These are phyloP conservation scores for Atta texana DNA, from an alignment of 1,140 invertebrate genomes.

Conservation along the genomic window DNA sequence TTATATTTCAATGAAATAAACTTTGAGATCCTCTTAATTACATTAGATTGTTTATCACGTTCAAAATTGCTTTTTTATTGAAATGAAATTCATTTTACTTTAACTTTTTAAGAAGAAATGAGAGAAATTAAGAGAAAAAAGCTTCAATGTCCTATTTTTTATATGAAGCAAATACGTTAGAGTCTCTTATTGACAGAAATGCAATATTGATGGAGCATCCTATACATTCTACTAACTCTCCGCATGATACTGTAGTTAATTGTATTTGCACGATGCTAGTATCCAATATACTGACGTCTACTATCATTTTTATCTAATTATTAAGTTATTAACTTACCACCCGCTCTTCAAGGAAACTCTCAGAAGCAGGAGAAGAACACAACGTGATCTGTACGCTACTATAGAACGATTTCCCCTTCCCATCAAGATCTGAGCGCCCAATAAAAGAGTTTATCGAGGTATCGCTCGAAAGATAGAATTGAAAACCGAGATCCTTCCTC, in stretches of 20 bases:
- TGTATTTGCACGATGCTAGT: conserved; percentile 48
- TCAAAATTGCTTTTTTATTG: not conserved
- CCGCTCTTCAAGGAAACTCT: conserved; percentile 14
- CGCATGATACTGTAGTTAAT: conserved; percentile 40
- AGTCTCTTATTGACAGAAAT: conserved; percentile 25
- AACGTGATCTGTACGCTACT: not conserved
- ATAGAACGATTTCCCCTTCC: conserved; percentile 30
- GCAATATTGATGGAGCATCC: conserved; percentile 35
- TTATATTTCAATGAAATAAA: too few species aligned
- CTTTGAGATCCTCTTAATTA: not conserved
- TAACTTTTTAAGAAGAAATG: not conserved
- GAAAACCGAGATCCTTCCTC: conserved; percentile 41
- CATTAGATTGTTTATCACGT: not conserved
- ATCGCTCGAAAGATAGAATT: conserved; percentile 69
- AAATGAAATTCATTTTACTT: not conserved
- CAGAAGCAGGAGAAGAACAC: not conserved
- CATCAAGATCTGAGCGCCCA: conserved; percentile 18
- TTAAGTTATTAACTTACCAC: conserved; percentile 55
- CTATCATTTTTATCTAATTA: conserved; percentile 67
- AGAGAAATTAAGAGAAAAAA: conserved; percentile 10
- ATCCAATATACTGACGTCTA: conserved; percentile 31
- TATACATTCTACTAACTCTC: conserved; percentile 12
- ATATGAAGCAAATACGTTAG: not conserved
- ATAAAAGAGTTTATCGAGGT: conserved; percentile 70
- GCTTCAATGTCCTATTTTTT: not conserved